phyloP scores from a whole-genome alignment of 2,888 invertebrate species.

The Malthinus seriepunctatus region DNA sequence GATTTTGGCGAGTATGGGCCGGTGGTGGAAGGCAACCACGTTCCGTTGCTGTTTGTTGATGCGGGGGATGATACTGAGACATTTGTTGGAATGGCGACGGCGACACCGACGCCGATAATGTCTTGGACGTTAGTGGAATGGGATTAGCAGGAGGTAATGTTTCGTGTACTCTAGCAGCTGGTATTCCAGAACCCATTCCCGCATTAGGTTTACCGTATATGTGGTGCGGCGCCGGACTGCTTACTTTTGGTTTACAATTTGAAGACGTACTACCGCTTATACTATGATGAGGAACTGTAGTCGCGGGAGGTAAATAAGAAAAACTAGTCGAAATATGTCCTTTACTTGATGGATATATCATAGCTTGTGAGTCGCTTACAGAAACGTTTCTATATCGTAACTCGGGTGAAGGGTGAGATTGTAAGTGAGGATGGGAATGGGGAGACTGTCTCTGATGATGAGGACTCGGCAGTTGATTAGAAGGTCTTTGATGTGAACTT shows the following conservation, averaged over 20 bases:
- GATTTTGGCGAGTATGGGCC: constrained; percentile 54
- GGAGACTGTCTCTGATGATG: constrained; percentile 57
- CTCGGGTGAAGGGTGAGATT: constrained; percentile 50
- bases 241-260: constrained; percentile 68
- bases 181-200: constrained; percentile 62
- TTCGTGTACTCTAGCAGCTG: constrained; percentile 42
- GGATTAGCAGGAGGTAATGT: constrained; percentile 46
- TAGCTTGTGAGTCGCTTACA: constrained; percentile 47
- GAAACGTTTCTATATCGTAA: constrained; percentile 47
- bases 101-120: constrained; percentile 52
- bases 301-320: constrained; percentile 55
- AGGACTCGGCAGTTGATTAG: constrained; percentile 54
- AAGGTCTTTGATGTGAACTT: constrained; percentile 42
- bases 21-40: constrained; percentile 59
- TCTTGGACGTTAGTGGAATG: constrained; percentile 63
- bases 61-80: constrained; percentile 53
- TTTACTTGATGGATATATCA: constrained; percentile 47
- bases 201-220: constrained; percentile 70
- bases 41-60: constrained; percentile 47
- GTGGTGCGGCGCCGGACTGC: constrained; percentile 77
- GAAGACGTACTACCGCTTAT: constrained; percentile 57
- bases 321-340: constrained; percentile 46
- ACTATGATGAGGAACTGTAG: constrained; percentile 58
- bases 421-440: constrained; percentile 54
- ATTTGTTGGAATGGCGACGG: constrained; percentile 60